These are phyloP conservation scores for Heliconius cydno DNA, from an alignment of 2,888 invertebrate genomes.

Conservation along the genomic window DNA sequence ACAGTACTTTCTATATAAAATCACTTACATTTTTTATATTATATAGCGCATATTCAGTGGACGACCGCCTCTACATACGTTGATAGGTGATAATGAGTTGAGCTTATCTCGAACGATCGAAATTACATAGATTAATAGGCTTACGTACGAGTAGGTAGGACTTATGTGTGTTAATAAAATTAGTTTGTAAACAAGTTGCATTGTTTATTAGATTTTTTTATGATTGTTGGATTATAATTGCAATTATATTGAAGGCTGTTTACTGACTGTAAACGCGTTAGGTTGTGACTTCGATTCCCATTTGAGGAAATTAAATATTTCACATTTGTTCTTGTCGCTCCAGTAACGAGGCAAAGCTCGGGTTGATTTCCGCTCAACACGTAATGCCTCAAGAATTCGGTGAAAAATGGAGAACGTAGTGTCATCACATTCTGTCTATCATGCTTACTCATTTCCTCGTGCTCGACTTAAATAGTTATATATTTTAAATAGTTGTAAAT, in stretches of 20 bases:
- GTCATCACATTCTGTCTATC: too few species aligned
- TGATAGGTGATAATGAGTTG: conserved; percentile 41
- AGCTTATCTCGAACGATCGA: conserved; percentile 41
- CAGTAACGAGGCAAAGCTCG: too few species aligned
- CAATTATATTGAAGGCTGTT: neutral
- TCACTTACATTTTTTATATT: too few species aligned
- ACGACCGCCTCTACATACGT: neutral
- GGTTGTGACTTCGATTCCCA: neutral
- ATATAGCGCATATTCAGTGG: neutral
- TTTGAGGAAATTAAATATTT: too few species aligned
- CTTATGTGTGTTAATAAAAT: neutral
- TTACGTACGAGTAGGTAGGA: conserved; percentile 15
- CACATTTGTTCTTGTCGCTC: too few species aligned
- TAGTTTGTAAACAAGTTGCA: conserved; percentile 15
- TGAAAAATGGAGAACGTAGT: too few species aligned
- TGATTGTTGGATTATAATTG: neutral
- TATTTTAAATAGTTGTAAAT: too few species aligned
- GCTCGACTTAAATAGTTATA: too few species aligned
- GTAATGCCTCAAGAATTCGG: too few species aligned
- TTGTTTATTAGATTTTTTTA: neutral
- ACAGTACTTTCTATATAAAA: neutral
- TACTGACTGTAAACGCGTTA: too few species aligned
- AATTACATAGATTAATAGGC: conserved; percentile 42
- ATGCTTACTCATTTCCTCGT: too few species aligned
- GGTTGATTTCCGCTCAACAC: too few species aligned